Conservation (phyloP, 2,113 vertebrate species). For the Zosterops hypoxanthus region DNA sequence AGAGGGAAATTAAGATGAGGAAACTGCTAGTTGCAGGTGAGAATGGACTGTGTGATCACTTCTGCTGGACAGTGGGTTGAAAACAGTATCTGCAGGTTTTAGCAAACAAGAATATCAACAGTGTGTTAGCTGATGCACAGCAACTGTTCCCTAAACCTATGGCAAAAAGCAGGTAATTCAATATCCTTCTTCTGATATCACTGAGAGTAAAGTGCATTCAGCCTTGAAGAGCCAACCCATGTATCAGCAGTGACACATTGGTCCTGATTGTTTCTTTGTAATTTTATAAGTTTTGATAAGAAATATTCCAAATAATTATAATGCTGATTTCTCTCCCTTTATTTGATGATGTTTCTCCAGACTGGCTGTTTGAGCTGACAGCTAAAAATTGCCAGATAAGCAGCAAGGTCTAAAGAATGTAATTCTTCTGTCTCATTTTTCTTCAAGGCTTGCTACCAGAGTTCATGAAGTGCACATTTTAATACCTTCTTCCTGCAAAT, state of each 20-base stretch:
- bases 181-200: neutral
- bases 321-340: neutral
- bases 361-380: neutral
- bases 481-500: slow-evolving; percentile 28
- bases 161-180: neutral
- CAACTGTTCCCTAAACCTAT: neutral
- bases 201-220: neutral
- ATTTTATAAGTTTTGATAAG: neutral
- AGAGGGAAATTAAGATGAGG: neutral
- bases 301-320: slow-evolving; percentile 3
- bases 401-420: neutral
- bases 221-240: neutral
- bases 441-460: neutral
- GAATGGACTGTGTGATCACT: neutral
- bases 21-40: neutral
- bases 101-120: neutral
- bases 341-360: neutral
- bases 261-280: neutral
- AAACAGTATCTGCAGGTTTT: neutral
- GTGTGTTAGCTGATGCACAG: neutral
- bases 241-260: neutral
- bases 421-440: slow-evolving; percentile 21
- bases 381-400: slow-evolving; percentile 6
- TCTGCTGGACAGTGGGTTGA: neutral
- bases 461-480: neutral